phyloP scores from a whole-genome alignment of 2,888 invertebrate species.

The Xanthorhoe spadicearia region DNA sequence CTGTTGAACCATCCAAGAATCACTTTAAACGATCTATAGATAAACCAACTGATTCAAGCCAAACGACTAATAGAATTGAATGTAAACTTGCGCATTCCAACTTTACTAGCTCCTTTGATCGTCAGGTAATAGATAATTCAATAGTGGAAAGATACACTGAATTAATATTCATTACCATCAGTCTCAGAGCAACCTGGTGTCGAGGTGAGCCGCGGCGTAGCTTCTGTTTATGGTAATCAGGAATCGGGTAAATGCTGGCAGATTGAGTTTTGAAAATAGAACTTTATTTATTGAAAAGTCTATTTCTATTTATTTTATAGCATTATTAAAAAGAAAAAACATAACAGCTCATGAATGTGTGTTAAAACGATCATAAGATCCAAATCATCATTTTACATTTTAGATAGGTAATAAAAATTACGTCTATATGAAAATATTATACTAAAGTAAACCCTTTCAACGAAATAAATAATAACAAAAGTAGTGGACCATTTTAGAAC shows the following conservation, averaged over 20 bases:
- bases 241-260: slow-evolving; percentile 43
- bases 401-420: too few relatives aligned
- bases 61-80: neutral
- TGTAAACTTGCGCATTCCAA: neutral
- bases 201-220: slow-evolving; percentile 44
- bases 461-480: too few relatives aligned
- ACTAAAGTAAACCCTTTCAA: too few relatives aligned
- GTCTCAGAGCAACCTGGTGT: slow-evolving; percentile 59
- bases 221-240: slow-evolving; percentile 34
- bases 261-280: slow-evolving; percentile 1
- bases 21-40: too few relatives aligned
- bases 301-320: neutral
- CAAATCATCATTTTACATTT: too few relatives aligned
- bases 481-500: too few relatives aligned
- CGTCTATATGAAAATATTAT: too few relatives aligned
- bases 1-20: too few relatives aligned
- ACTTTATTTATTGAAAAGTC: neutral
- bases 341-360: too few relatives aligned
- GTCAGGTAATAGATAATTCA: slow-evolving; percentile 37
- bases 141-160: slow-evolving; percentile 42
- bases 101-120: neutral
- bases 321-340: too few relatives aligned
- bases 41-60: too few relatives aligned
- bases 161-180: slow-evolving; percentile 72
- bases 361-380: too few relatives aligned